Conservation (phyloP, 2,113 vertebrate species). For the Sula dactylatra region DNA sequence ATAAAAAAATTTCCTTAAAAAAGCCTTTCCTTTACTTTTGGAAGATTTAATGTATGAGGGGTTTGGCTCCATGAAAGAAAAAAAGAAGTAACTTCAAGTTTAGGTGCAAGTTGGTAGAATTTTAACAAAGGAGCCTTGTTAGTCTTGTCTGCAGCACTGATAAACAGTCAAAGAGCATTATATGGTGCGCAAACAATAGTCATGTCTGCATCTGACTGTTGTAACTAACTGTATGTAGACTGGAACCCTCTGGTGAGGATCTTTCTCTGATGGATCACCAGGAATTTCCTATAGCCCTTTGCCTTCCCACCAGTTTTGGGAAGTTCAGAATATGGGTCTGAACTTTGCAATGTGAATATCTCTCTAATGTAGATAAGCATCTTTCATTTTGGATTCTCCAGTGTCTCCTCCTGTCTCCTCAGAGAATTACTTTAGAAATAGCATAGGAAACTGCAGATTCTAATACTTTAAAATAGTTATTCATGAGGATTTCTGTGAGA, state of each 20-base stretch:
- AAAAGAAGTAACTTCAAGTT: not conserved
- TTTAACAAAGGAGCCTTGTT: not conserved
- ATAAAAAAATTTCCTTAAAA: not conserved
- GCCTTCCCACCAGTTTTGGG: not conserved
- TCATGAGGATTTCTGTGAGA: not conserved
- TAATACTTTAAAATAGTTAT: not conserved
- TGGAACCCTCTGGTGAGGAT: accelerated
- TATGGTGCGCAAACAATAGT: accelerated
- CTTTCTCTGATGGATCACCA: not conserved
- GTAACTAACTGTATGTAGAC: too few species aligned
- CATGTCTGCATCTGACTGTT: accelerated
- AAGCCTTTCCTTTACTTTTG: not conserved
- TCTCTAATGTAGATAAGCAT: too few species aligned
- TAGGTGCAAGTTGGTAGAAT: not conserved
- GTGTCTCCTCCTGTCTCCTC: not conserved
- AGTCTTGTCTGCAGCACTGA: not conserved
- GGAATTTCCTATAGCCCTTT: not conserved
- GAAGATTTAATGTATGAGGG: not conserved
- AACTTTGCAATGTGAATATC: not conserved
- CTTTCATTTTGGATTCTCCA: not conserved
- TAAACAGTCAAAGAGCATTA: not conserved
- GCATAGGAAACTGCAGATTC: not conserved
- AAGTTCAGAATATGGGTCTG: not conserved
- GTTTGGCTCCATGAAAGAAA: not conserved
- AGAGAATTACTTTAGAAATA: not conserved